phyloP scores from a whole-genome alignment of 2,797 vertebrate genomes.

The Pseudochaenichthys georgianus region DNA sequence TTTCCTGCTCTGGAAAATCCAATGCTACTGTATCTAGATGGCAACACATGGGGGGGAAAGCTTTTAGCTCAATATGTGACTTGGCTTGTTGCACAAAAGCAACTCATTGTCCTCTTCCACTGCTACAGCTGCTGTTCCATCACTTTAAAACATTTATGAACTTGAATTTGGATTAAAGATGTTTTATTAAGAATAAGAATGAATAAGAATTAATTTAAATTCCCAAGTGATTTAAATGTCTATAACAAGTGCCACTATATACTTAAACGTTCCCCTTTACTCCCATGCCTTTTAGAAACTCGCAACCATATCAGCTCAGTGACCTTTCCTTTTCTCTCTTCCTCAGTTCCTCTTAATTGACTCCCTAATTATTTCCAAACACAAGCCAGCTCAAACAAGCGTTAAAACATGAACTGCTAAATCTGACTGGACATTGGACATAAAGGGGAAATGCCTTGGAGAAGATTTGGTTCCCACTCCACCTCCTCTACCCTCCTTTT shows the following conservation, averaged over 20 bases:
- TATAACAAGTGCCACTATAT: constrained; percentile 21
- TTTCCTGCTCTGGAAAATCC: constrained; percentile 83
- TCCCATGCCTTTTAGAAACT: constrained; percentile 27
- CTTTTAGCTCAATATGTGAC: constrained; percentile 75
- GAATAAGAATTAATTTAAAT: constrained; percentile 5
- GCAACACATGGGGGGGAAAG: constrained; percentile 48
- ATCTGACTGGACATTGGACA: constrained; percentile 50
- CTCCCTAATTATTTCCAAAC: constrained; percentile 52
- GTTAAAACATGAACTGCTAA: constrained; percentile 33
- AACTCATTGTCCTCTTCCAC: constrained; percentile 58
- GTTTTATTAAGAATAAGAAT: constrained; percentile 5
- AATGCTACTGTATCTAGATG: constrained; percentile 71
- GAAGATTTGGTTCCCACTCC: constrained; percentile 25
- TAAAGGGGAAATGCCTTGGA: constrained; percentile 59
- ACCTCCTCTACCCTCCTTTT: constrained; percentile 18
- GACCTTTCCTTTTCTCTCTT: constrained; percentile 19
- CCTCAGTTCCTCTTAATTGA: constrained; percentile 43
- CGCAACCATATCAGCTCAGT: constrained; percentile 53
- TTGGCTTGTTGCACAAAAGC: constrained; percentile 67
- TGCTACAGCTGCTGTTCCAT: constrained; percentile 33
- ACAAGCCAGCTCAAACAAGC: constrained; percentile 49
- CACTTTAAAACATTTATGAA: constrained; percentile 22
- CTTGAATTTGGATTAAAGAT: constrained; percentile 17
- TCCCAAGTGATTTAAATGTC: constrained; percentile 10
- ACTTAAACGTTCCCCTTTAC: background rate